These are phyloP conservation scores for Argentina silus DNA, from an alignment of 2,797 vertebrate genomes.

Conservation along the genomic window DNA sequence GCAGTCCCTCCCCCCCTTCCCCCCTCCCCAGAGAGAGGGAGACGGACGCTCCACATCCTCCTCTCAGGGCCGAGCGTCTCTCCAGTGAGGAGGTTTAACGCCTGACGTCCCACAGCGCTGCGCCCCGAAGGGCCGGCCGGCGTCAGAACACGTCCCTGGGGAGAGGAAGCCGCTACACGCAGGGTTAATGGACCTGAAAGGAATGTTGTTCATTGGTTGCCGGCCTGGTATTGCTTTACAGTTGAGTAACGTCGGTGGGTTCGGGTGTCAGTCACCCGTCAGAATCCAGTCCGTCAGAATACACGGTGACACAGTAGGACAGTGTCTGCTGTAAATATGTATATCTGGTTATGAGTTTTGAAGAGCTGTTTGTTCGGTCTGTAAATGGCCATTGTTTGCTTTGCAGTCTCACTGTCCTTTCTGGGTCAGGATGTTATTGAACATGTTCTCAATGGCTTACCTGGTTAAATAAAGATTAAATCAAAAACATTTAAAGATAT, in stretches of 20 bases:
- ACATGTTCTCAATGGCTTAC: too few relatives aligned
- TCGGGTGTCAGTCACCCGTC: conserved; percentile 7
- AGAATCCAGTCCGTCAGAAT: background rate
- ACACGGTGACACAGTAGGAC: background rate
- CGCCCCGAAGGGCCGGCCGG: conserved; percentile 6
- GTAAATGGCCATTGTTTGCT: too few relatives aligned
- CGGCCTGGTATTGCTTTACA: conserved; percentile 25
- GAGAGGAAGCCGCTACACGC: conserved; percentile 36
- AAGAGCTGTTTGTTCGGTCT: too few relatives aligned
- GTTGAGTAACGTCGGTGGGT: conserved; percentile 25
- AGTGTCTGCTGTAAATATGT: background rate
- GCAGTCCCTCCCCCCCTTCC: too few relatives aligned
- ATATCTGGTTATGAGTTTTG: background rate
- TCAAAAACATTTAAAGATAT: too few relatives aligned
- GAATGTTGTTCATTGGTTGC: conserved; percentile 50
- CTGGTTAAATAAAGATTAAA: too few relatives aligned
- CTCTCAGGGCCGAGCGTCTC: conserved; percentile 3
- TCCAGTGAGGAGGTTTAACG: conserved; percentile 8
- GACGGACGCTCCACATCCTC: background rate
- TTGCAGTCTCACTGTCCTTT: too few relatives aligned
- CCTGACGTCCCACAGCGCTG: conserved; percentile 25
- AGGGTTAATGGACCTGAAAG: conserved; percentile 43
- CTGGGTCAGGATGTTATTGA: too few relatives aligned
- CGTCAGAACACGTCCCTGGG: background rate
- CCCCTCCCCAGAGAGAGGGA: background rate